A percentile compares a stretch with the other conserved stretches of the same genome.
Evolutionary conservation across 1,140 invertebrate genomes (phyloP).

Genomic region (Coenobita brevimanus): DNA sequence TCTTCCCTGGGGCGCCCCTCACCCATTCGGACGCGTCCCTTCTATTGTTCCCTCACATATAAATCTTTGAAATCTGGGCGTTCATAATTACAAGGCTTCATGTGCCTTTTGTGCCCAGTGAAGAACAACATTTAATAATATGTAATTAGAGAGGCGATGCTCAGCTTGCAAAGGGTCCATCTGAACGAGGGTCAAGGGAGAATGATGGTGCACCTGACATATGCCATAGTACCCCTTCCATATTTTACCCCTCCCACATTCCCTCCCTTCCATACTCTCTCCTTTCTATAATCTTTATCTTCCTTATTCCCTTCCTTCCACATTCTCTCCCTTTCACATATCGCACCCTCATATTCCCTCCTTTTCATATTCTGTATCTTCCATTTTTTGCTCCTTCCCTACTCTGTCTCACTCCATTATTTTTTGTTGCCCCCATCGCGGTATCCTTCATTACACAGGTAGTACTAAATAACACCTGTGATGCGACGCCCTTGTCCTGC

Average conservation of each 20-base stretch:
- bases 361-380: too few relatives aligned
- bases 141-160: slow-evolving; percentile 58
- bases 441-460: too few relatives aligned
- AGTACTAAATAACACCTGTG: too few relatives aligned
- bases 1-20: slow-evolving; percentile 33
- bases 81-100: slow-evolving; percentile 51
- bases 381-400: too few relatives aligned
- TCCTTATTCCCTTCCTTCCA: too few relatives aligned
- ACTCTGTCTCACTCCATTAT: too few relatives aligned
- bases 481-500: too few relatives aligned
- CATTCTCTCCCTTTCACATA: too few relatives aligned
- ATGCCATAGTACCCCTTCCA: neutral
- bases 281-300: too few relatives aligned
- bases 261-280: neutral
- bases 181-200: neutral
- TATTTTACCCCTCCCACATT: neutral
- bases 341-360: too few relatives aligned
- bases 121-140: slow-evolving; percentile 64
- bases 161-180: slow-evolving; percentile 54
- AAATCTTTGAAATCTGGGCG: slow-evolving; percentile 60
- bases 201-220: too few relatives aligned
- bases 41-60: slow-evolving; percentile 57
- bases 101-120: slow-evolving; percentile 57
- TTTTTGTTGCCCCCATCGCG: too few relatives aligned
- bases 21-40: slow-evolving; percentile 41